Conservation (phyloP, 2,888 invertebrate genomes). For the Peribatodes rhomboidaria region DNA sequence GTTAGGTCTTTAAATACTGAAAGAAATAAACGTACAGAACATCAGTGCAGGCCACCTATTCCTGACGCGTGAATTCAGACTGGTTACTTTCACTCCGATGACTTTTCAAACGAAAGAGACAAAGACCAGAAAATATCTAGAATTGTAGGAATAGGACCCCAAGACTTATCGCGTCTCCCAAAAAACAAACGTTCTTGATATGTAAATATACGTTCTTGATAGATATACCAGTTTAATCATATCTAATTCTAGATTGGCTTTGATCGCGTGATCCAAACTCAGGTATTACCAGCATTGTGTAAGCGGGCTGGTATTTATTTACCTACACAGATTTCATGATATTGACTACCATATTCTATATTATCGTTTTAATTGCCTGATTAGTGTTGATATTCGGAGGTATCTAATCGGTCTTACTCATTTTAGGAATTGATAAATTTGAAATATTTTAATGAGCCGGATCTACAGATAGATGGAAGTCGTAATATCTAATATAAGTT, state of each 20-base stretch:
- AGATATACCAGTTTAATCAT: not conserved
- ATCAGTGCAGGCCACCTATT: too few species aligned
- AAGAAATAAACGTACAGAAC: too few species aligned
- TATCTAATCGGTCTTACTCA: conserved; percentile 5
- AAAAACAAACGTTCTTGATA: too few species aligned
- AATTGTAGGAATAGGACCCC: too few species aligned
- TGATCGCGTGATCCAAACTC: not conserved
- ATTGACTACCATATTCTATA: not conserved
- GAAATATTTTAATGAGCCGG: conserved; percentile 1
- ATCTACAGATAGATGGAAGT: not conserved
- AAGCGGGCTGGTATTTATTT: conserved; percentile 10
- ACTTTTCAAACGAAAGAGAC: too few species aligned
- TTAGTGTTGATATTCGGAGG: not conserved
- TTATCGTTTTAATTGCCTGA: conserved; percentile 1
- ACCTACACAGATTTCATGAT: conserved; percentile 33
- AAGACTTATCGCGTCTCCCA: too few species aligned
- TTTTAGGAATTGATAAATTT: conserved; percentile 4
- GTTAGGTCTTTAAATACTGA: too few species aligned
- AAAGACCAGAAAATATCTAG: too few species aligned
- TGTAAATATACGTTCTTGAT: not conserved
- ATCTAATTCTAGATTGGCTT: not conserved
- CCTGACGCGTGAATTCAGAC: too few species aligned
- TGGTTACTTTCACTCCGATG: too few species aligned
- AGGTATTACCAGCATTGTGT: not conserved
- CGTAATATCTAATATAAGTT: not conserved